These are phyloP conservation scores for Syngnathoides biaculeatus DNA, from an alignment of 2,113 vertebrate species.

Conservation along the genomic window DNA sequence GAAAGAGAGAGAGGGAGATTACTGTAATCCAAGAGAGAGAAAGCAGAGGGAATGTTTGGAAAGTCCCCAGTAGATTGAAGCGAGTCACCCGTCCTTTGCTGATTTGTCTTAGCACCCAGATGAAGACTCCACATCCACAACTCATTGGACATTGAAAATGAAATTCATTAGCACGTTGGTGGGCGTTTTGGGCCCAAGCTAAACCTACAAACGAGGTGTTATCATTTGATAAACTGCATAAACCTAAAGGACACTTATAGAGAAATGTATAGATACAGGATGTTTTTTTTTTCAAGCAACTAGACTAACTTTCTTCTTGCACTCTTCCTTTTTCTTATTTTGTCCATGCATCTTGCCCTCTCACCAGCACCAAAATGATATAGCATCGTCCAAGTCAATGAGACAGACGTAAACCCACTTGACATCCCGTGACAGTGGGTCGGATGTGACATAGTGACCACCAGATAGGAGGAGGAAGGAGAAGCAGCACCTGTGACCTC, in stretches of 20 bases:
- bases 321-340: slow-evolving; percentile 7
- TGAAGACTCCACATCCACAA: slow-evolving; percentile 21
- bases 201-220: slow-evolving; percentile 19
- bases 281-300: neutral
- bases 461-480: neutral
- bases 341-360: neutral
- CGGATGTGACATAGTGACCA: slow-evolving; percentile 28
- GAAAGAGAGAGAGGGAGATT: slow-evolving; percentile 39
- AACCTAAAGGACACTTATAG: neutral
- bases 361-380: slow-evolving; percentile 7
- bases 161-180: slow-evolving; percentile 26
- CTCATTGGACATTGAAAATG: slow-evolving; percentile 3
- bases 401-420: slow-evolving; percentile 52
- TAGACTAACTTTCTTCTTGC: neutral
- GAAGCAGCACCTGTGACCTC: neutral
- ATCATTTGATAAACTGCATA: neutral
- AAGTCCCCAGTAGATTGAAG: slow-evolving; percentile 53
- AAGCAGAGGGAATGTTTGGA: slow-evolving; percentile 29
- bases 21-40: slow-evolving; percentile 52
- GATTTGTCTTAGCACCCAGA: slow-evolving; percentile 34
- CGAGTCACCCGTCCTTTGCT: slow-evolving; percentile 33
- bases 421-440: slow-evolving; percentile 44
- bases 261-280: neutral
- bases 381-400: slow-evolving; percentile 47
- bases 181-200: slow-evolving; percentile 26